A percentile compares a stretch with the other conserved stretches of the same genome.
Evolutionary conservation across 2,113 vertebrate genomes (phyloP).

Genomic region (Lota lota): DNA sequence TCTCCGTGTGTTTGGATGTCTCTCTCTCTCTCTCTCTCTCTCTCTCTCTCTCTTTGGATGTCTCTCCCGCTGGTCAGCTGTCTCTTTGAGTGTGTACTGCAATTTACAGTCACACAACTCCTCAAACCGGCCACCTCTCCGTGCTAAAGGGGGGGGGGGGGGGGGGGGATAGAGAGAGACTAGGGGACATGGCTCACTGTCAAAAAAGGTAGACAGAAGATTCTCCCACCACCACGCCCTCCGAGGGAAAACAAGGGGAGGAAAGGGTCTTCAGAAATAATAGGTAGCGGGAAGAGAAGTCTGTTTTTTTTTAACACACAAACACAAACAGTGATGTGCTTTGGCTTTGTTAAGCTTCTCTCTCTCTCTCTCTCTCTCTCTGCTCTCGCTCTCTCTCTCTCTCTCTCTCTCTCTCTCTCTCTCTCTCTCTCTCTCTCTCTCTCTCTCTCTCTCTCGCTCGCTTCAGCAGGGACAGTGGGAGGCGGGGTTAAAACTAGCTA

Average conservation of each 20-base stretch:
- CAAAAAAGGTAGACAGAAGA: conserved; percentile 28
- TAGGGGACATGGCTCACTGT: conserved; percentile 51
- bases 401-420: conserved; percentile 4
- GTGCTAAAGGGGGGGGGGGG: conserved; percentile 46
- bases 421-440: no score
- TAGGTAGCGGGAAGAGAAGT: conserved; percentile 37
- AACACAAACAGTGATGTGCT: conserved; percentile 53
- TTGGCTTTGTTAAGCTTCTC: conserved; percentile 58
- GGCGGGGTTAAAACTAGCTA: conserved; percentile 28
- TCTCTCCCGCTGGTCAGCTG: conserved; percentile 58
- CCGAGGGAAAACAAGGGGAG: conserved; percentile 27
- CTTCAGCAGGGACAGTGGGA: conserved; percentile 21
- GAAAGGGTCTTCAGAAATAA: conserved; percentile 59
- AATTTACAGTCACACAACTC: conserved; percentile 68
- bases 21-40: not conserved
- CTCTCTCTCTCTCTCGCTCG: conserved; percentile 11
- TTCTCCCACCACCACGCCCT: conserved; percentile 20
- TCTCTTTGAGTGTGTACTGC: conserved; percentile 65
- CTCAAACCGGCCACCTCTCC: conserved; percentile 64
- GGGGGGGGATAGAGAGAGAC: conserved; percentile 2
- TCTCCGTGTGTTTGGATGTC: not conserved
- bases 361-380: not conserved
- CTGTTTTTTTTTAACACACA: conserved; percentile 32
- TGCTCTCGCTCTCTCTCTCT: not conserved
- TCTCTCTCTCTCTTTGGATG: not conserved